These are phyloP conservation scores for Periophthalmus modestus DNA, from an alignment of 2,113 vertebrate species.

Conservation along the genomic window DNA sequence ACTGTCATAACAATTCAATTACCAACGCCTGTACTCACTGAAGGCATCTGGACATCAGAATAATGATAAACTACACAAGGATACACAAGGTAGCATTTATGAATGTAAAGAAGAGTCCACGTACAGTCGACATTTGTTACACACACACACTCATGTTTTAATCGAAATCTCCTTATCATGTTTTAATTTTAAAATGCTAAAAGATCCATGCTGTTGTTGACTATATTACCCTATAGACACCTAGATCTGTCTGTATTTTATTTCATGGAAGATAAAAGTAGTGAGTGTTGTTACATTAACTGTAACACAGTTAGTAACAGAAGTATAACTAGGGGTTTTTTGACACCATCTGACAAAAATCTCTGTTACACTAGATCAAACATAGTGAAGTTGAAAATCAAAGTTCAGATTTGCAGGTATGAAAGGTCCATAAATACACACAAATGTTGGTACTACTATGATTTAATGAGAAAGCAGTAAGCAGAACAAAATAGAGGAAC, in stretches of 20 bases:
- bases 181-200: not conserved
- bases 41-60: constrained; percentile 21
- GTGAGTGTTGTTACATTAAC: not conserved
- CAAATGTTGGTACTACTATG: constrained; percentile 70
- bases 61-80: not conserved
- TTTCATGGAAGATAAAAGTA: not conserved
- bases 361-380: not conserved
- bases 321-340: not conserved
- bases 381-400: not conserved
- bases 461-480: constrained; percentile 70
- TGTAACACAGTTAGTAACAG: not conserved
- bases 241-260: not conserved
- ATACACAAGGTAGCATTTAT: not conserved
- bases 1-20: constrained; percentile 32
- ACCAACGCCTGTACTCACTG: constrained; percentile 3
- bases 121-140: not conserved
- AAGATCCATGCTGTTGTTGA: not conserved
- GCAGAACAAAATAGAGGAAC: constrained; percentile 77
- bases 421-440: constrained; percentile 20
- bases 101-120: not conserved
- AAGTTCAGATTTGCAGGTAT: constrained; percentile 3
- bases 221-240: not conserved
- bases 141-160: not conserved
- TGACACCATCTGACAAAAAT: not conserved
- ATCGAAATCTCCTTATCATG: not conserved